A percentile compares a stretch with the other conserved stretches of the same genome.
Conservation (phyloP, 2,113 vertebrate genomes). For the Bombycilla garrulus region DNA sequence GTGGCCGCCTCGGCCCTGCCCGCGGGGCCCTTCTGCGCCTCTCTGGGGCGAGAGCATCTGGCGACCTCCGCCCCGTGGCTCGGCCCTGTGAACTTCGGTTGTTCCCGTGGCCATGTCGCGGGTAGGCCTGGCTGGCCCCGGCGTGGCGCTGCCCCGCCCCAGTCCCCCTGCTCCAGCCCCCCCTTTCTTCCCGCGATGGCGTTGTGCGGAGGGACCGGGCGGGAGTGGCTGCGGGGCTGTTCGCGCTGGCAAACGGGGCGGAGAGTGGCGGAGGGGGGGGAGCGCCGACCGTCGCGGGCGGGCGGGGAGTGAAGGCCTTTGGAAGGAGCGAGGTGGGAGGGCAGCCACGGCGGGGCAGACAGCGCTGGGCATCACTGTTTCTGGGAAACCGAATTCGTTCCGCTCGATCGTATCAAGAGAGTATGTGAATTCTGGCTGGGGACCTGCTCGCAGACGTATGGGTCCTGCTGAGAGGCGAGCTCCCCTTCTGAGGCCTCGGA, state of each 20-base stretch:
- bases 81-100: not conserved
- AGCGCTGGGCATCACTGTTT: too few species aligned
- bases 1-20: not conserved
- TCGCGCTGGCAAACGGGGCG: too few species aligned
- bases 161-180: too few species aligned
- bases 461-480: not conserved
- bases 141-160: not conserved
- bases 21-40: too few species aligned
- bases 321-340: too few species aligned
- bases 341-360: too few species aligned
- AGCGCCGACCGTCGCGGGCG: not conserved
- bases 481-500: rapidly evolving
- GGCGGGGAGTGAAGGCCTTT: not conserved
- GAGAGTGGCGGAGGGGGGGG: not conserved
- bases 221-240: not conserved
- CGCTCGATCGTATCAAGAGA: not conserved
- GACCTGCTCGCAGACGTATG: too few species aligned
- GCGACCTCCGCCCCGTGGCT: rapidly evolving
- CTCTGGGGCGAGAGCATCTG: rapidly evolving
- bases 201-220: not conserved
- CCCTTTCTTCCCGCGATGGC: not conserved
- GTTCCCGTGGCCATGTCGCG: not conserved
- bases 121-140: not conserved
- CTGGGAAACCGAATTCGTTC: not conserved
- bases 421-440: not conserved